Evolutionary conservation across 2,113 vertebrate genomes (phyloP).

Genomic region (Porphyrio hochstetteri): DNA sequence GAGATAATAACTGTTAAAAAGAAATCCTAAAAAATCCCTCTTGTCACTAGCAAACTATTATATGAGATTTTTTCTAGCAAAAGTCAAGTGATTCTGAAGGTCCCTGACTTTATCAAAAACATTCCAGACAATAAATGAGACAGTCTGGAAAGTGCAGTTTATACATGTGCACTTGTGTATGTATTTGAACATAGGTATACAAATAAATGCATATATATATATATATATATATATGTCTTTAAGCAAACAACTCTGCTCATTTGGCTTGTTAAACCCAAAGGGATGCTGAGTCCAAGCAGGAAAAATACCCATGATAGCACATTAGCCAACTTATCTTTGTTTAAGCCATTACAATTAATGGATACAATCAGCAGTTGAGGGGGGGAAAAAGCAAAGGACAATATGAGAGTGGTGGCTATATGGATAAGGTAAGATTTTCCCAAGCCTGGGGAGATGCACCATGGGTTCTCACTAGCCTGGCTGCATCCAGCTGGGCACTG

Average conservation of each 20-base stretch:
- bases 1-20: neutral
- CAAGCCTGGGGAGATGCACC: neutral
- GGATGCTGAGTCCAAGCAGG: neutral
- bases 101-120: neutral
- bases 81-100: neutral
- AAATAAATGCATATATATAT: neutral
- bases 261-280: neutral
- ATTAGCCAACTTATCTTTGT: neutral
- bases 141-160: neutral
- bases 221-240: no score
- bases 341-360: neutral
- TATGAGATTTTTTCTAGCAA: neutral
- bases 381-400: neutral
- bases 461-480: neutral
- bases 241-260: neutral
- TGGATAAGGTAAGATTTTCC: neutral
- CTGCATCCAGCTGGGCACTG: rapidly evolving
- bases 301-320: neutral
- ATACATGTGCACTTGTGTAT: neutral
- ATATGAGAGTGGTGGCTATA: neutral
- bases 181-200: neutral
- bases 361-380: neutral
- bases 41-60: neutral
- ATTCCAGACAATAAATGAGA: neutral
- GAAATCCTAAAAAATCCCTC: neutral